phyloP scores from a whole-genome alignment of 2,113 vertebrate species.

The Monarcha castaneiventris region DNA sequence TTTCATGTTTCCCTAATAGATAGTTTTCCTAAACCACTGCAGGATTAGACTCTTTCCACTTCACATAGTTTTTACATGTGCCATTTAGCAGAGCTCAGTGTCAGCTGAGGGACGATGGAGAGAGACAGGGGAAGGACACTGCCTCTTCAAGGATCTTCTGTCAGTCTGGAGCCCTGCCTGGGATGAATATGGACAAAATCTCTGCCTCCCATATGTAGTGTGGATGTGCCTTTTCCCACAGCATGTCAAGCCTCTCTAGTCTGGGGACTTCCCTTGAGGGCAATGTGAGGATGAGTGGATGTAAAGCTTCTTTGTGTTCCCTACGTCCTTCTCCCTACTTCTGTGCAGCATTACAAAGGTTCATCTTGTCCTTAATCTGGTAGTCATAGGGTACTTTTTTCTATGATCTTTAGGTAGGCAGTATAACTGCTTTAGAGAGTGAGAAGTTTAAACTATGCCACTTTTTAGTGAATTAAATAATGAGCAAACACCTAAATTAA shows the following conservation, averaged over 20 bases:
- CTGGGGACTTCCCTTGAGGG: background rate
- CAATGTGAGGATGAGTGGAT: background rate
- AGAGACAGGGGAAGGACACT: background rate
- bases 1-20: background rate
- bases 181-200: background rate
- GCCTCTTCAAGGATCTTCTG: background rate
- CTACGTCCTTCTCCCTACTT: background rate
- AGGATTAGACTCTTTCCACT: background rate
- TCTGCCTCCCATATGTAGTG: background rate
- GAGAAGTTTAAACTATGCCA: background rate
- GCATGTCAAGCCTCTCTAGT: background rate
- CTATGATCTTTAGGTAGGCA: background rate
- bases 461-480: background rate
- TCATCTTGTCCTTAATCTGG: background rate
- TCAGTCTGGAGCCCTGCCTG: background rate
- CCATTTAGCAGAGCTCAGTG: background rate
- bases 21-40: background rate
- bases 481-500: background rate
- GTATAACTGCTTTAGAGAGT: background rate
- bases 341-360: background rate
- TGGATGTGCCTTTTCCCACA: background rate
- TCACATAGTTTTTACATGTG: background rate
- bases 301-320: background rate
- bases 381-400: background rate
- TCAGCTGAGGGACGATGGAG: background rate